Conservation (phyloP, 2,797 vertebrate species). For the Hapalemur alaotrensis region DNA sequence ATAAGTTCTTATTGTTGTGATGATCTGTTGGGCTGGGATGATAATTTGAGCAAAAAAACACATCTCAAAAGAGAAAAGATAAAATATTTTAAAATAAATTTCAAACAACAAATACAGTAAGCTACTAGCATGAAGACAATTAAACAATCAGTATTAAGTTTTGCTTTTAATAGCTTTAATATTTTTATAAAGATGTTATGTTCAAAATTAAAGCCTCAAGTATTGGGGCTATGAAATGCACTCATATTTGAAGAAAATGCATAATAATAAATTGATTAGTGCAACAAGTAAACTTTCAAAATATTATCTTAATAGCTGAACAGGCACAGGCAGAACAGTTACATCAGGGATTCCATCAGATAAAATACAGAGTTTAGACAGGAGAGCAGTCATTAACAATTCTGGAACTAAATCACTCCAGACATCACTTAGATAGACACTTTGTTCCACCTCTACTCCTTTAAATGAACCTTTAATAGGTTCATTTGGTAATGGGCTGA, state of each 20-base stretch:
- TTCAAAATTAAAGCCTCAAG: not conserved
- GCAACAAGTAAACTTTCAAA: not conserved
- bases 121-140: not conserved
- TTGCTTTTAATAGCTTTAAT: not conserved
- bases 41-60: not conserved
- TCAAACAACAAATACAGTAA: not conserved
- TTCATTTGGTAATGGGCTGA: not conserved
- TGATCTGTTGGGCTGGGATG: not conserved
- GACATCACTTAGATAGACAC: not conserved
- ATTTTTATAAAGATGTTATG: not conserved
- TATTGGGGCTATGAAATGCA: not conserved
- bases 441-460: not conserved
- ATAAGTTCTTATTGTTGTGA: not conserved
- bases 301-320: not conserved
- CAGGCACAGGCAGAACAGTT: not conserved
- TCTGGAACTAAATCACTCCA: not conserved
- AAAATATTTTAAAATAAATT: not conserved
- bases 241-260: not conserved
- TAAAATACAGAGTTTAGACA: not conserved
- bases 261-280: not conserved
- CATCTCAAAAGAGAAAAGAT: not conserved
- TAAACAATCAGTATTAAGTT: accelerated
- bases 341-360: not conserved
- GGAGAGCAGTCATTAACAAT: not conserved
- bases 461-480: not conserved